A percentile compares a stretch with the other conserved stretches of the same genome.
Evolutionary conservation across 2,888 invertebrate species (phyloP).

Genomic region (Nephrotoma appendiculata): DNA sequence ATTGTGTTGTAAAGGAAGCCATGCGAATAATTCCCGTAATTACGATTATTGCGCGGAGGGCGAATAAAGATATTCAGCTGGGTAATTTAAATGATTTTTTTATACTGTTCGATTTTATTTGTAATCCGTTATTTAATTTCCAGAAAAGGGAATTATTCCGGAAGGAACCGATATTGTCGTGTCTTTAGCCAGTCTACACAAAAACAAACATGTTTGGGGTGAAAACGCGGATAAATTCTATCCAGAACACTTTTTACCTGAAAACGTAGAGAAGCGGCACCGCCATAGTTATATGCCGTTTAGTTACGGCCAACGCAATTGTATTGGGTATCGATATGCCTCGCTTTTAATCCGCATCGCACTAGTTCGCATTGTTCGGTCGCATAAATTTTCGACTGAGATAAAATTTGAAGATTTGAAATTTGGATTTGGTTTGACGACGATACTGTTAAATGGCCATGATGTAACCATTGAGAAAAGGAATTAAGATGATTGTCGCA

Average conservation of each 20-base stretch:
- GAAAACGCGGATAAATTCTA: not conserved
- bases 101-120: not conserved
- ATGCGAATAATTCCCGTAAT: not conserved
- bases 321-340: not conserved
- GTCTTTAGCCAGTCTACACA: not conserved
- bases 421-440: not conserved
- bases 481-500: not conserved
- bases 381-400: not conserved
- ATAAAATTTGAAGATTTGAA: not conserved
- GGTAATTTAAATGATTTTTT: not conserved
- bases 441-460: not conserved
- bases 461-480: not conserved
- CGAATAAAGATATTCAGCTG: not conserved
- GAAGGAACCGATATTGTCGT: not conserved
- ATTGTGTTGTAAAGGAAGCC: not conserved
- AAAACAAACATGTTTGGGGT: not conserved
- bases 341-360: not conserved
- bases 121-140: not conserved
- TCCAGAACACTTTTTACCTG: not conserved
- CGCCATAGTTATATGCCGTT: not conserved
- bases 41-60: not conserved
- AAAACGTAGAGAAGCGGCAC: not conserved
- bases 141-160: not conserved
- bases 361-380: not conserved
- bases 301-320: not conserved